Evolutionary conservation across 1,140 invertebrate species (phyloP).

Genomic region (Heterodera carotae): DNA sequence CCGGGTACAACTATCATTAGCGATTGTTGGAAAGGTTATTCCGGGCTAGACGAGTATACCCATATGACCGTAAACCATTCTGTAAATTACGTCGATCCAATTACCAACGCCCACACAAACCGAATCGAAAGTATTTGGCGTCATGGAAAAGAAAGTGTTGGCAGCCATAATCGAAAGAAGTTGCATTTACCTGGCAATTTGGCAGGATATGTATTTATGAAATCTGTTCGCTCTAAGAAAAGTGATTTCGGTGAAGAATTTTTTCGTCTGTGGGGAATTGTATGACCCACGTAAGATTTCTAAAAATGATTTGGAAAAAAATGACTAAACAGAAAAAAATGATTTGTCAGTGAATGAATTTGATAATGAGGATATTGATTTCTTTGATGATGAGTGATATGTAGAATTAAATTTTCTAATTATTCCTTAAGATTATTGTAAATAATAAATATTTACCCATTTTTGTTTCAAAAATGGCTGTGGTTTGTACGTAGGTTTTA

Average conservation of each 20-base stretch:
- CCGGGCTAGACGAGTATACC: background rate
- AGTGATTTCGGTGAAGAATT: background rate
- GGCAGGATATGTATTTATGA: background rate
- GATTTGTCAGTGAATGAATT: background rate
- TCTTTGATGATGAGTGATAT: conserved; percentile 6
- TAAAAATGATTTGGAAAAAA: background rate
- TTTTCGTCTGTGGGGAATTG: background rate
- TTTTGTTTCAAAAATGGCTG: no score
- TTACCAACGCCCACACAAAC: background rate
- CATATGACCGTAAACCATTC: background rate
- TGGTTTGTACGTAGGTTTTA: no score
- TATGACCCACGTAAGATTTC: background rate
- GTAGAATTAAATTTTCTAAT: no score
- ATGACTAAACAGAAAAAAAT: background rate
- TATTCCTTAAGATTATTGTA: no score
- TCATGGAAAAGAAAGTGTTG: conserved; percentile 4
- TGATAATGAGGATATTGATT: background rate
- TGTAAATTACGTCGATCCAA: background rate
- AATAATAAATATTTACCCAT: no score
- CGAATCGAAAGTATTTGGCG: background rate
- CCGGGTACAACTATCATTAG: background rate
- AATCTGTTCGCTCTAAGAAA: background rate
- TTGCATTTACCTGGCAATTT: background rate
- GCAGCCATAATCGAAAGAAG: background rate
- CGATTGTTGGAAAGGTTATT: background rate